These are phyloP conservation scores for Passerculus sandwichensis DNA, from an alignment of 2,797 vertebrate genomes.

Conservation along the genomic window DNA sequence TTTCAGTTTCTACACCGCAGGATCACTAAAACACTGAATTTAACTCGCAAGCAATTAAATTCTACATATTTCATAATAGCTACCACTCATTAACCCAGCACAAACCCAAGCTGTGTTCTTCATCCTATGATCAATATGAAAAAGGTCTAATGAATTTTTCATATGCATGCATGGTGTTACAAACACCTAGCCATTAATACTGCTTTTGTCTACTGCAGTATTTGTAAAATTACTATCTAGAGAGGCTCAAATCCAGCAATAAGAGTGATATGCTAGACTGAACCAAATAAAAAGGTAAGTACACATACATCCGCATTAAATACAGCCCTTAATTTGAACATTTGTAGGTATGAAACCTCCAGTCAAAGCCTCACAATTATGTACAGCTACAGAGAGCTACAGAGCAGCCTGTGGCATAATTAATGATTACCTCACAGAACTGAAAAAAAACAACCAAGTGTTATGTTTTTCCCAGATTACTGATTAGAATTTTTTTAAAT, in stretches of 20 bases:
- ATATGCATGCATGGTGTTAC: neutral
- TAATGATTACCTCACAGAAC: neutral
- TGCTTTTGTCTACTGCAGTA: neutral
- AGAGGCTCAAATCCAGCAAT: neutral
- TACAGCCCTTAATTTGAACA: neutral
- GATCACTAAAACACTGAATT: neutral
- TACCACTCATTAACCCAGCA: neutral
- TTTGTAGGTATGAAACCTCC: neutral
- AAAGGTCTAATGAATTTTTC: neutral
- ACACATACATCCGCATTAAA: neutral
- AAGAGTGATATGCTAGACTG: neutral
- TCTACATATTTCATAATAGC: neutral
- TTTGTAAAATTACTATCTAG: neutral
- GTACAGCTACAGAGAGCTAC: neutral
- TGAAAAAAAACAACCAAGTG: accelerated
- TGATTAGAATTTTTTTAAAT: neutral
- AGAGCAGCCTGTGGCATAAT: neutral
- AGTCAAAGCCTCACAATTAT: neutral
- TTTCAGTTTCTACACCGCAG: neutral
- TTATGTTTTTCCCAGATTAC: accelerated
- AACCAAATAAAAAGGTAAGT: neutral
- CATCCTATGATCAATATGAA: neutral
- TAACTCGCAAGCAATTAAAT: neutral
- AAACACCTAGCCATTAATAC: neutral
- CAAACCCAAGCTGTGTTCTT: neutral